Base-by-base conservation (phyloP, 2,888 invertebrate genomes). In the Platycnemis pennipes region DNA sequence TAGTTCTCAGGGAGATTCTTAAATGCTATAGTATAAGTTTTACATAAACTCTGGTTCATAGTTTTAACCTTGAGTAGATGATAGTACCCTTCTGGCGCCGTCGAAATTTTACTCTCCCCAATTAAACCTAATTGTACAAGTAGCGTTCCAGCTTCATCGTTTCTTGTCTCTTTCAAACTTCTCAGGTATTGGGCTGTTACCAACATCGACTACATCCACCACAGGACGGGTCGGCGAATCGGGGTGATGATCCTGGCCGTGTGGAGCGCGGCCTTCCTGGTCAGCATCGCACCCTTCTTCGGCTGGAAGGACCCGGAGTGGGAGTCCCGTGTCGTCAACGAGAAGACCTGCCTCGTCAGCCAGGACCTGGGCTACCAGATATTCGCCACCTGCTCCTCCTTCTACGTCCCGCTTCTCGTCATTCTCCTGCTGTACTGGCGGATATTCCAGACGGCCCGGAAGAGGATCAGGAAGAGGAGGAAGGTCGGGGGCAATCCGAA, bases 361-460 rank as follows among this genome's bases (percentile, higher is more conserved):
- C 99, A 99, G 96, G 98, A 98, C 96, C 97, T 98, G 95, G 97
- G 98, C 95, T 96, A 96, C 95, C 98, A 99, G 97, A 98, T 99
- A 96, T 99, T 99, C 96, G 99, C 99, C 56, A 99, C 99, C 0
- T 98, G 98, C 53, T 98, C 98, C 53, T 99, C 99, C 77, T 99
- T 99, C 97, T 99, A 99, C 96, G 97, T 99, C 95, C 99, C 99
- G 46, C 97, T 99, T 89, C 97, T 98, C 95, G 98, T 99, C 94
- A 99, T 99, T 96, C 97, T 99, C 95, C 97, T 98, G 96, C 97
- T 99, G 89, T 99, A 99, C 97, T 99, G 98, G 98, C 97, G 98
- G 96, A 99, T 98, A 97, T 98, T 98, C 97, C 98, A 98, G 96
- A 98, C 99, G 11, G 99, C 99, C 13, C 97, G 98, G 94, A 98